Percentiles rank a stretch among this genome's conserved stretches.
These are phyloP conservation scores for Nemurella pictetii DNA, from an alignment of 2,888 invertebrate genomes.

Conservation along the genomic window DNA sequence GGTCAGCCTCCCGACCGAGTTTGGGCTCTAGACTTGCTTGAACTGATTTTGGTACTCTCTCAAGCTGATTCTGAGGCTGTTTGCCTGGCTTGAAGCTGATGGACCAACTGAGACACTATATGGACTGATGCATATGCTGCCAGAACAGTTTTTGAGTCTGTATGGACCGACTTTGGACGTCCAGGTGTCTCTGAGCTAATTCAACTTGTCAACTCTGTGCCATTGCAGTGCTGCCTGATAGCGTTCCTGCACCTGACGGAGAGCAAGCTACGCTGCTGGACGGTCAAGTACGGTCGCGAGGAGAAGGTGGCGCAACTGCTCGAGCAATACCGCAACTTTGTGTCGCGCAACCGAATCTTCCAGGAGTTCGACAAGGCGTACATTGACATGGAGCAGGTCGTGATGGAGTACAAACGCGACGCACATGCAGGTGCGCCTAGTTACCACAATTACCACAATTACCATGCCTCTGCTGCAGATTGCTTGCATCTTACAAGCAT, in stretches of 20 bases:
- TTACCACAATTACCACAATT: too few relatives aligned
- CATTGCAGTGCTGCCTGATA: conserved; percentile 77
- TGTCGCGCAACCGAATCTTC: conserved; percentile 89
- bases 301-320: conserved; percentile 81
- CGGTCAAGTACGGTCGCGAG: conserved; percentile 82
- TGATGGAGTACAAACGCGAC: conserved; percentile 85
- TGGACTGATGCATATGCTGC: too few relatives aligned
- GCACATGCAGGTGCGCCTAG: conserved; percentile 80
- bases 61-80: too few relatives aligned
- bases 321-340: conserved; percentile 89
- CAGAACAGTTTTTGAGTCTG: too few relatives aligned
- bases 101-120: too few relatives aligned
- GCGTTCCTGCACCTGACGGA: conserved; percentile 90
- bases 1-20: too few relatives aligned
- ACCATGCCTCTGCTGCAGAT: not conserved
- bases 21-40: too few relatives aligned
- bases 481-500: not conserved
- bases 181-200: too few relatives aligned
- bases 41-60: too few relatives aligned
- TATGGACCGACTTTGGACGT: too few relatives aligned
- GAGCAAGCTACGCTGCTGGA: conserved; percentile 86
- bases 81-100: too few relatives aligned
- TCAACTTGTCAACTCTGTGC: conserved; percentile 4
- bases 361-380: conserved; percentile 92
- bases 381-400: conserved; percentile 88